Conservation (phyloP, 2,888 invertebrate species). For the Drosophila histrio region DNA sequence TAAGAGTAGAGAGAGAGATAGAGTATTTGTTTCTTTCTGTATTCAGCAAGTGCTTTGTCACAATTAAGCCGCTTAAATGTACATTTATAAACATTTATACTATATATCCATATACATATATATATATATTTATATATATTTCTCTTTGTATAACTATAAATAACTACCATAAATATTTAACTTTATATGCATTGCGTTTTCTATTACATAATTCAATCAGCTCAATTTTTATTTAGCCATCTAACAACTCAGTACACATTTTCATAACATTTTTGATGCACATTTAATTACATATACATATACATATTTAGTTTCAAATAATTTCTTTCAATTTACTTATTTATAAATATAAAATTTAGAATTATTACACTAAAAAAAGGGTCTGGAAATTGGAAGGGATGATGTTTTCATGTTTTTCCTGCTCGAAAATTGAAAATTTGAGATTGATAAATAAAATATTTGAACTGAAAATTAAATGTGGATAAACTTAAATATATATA, state of each 20-base stretch:
- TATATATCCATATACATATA: slow-evolving; percentile 63
- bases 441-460: no score
- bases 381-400: slow-evolving; percentile 24
- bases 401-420: no score
- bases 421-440: no score
- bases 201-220: slow-evolving; percentile 3
- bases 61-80: slow-evolving; percentile 70
- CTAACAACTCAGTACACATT: slow-evolving; percentile 61
- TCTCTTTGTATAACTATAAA: slow-evolving; percentile 63
- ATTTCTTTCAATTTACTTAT: slow-evolving; percentile 8
- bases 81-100: slow-evolving; percentile 66
- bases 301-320: slow-evolving; percentile 12
- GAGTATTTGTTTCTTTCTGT: slow-evolving; percentile 31
- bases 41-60: slow-evolving; percentile 76
- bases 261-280: slow-evolving; percentile 30
- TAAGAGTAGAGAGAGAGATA: slow-evolving; percentile 65
- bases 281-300: slow-evolving; percentile 27
- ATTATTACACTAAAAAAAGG: slow-evolving; percentile 4
- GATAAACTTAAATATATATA: no score
- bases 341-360: slow-evolving; percentile 26
- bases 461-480: no score
- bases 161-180: slow-evolving; percentile 64
- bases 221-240: slow-evolving; percentile 27
- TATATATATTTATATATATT: slow-evolving; percentile 63
- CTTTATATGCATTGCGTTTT: slow-evolving; percentile 45